These are phyloP conservation scores for Chaetodon trifasciatus DNA, from an alignment of 2,797 vertebrate species.

Conservation along the genomic window DNA sequence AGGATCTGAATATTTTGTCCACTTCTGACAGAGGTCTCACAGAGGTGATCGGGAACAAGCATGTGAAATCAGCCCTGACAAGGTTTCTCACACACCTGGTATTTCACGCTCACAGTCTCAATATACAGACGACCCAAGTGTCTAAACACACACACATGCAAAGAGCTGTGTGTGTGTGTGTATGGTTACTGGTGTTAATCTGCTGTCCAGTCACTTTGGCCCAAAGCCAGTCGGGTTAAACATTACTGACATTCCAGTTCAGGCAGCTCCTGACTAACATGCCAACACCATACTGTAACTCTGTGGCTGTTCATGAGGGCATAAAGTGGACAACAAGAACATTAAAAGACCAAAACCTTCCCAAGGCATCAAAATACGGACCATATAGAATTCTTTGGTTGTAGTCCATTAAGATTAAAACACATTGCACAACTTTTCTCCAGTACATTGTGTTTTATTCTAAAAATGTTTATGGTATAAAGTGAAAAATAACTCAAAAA, in stretches of 20 bases:
- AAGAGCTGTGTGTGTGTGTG: background rate
- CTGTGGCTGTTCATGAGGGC: background rate
- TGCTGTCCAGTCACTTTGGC: conserved; percentile 62
- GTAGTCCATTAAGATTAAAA: background rate
- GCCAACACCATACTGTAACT: conserved; percentile 16
- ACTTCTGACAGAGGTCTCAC: background rate
- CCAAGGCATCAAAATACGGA: background rate
- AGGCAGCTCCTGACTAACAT: conserved; percentile 26
- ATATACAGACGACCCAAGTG: background rate
- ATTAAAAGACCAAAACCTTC: conserved; percentile 17
- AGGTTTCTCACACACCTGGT: conserved; percentile 18
- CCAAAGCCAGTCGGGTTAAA: conserved; percentile 70
- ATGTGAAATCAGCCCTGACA: conserved; percentile 8
- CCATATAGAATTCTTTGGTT: background rate
- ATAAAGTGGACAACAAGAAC: background rate
- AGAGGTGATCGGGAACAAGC: background rate
- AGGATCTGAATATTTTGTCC: too few relatives aligned
- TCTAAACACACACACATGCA: conserved; percentile 17
- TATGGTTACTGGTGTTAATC: conserved; percentile 54
- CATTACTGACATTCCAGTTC: conserved; percentile 75
- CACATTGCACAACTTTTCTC: too few relatives aligned
- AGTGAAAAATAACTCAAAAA: background rate
- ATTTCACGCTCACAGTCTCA: conserved; percentile 10
- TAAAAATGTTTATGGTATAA: background rate
- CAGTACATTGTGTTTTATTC: background rate